Evolutionary conservation across 2,888 invertebrate species (phyloP).

Genomic region (Frankliniella intonsa): DNA sequence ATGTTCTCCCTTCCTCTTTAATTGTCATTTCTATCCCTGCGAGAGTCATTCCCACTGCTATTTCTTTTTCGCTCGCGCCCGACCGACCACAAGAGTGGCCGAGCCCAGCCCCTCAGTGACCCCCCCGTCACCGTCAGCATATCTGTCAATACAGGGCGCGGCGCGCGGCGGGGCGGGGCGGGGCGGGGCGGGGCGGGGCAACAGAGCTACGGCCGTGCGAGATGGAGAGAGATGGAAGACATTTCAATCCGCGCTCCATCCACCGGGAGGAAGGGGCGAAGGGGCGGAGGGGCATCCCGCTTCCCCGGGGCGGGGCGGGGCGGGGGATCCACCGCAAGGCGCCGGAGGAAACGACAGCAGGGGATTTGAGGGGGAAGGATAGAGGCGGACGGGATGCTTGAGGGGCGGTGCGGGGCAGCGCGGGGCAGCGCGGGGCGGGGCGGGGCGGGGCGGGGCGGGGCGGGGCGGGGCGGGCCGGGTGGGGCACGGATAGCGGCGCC

Average conservation of each 20-base stretch:
- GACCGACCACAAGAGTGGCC: no score
- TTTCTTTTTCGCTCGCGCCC: no score
- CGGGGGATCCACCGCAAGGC: no score
- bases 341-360: no score
- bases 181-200: not conserved
- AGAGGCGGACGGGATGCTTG: not conserved
- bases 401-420: not conserved
- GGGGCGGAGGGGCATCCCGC: not conserved
- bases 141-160: not conserved
- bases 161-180: not conserved
- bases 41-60: no score
- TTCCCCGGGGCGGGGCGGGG: not conserved
- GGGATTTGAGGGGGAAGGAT: not conserved
- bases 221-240: no score
- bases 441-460: not conserved
- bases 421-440: no score
- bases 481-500: not conserved
- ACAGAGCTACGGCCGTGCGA: no score
- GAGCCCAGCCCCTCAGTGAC: no score
- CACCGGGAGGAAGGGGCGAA: not conserved
- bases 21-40: no score
- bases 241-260: not conserved
- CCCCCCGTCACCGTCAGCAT: not conserved
- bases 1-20: no score
- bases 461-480: not conserved